Percentiles rank a stretch among this genome's conserved stretches.
phyloP scores from a whole-genome alignment of 2,888 invertebrate genomes.

The Lampropteryx suffumata region DNA sequence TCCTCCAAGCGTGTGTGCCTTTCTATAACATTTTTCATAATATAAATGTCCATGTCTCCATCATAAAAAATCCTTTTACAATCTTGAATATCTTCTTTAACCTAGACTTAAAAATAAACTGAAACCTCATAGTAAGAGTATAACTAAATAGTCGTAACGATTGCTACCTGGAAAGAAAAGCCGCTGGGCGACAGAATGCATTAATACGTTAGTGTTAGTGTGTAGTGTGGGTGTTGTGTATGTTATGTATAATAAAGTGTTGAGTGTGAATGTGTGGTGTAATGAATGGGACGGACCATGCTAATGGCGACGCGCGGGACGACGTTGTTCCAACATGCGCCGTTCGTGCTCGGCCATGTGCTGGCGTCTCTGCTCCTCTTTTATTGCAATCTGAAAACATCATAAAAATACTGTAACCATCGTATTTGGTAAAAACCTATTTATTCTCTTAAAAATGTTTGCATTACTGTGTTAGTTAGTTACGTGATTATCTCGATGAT shows the following conservation, averaged over 20 bases:
- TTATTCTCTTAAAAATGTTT: conserved; percentile 9
- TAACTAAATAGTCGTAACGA: conserved; percentile 42
- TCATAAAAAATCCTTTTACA: conserved; percentile 49
- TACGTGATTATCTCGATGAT: conserved; percentile 22
- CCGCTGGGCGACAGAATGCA: conserved; percentile 53
- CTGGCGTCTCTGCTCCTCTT: conserved; percentile 93
- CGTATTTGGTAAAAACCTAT: no score
- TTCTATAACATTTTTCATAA: conserved; percentile 82
- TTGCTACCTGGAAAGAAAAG: conserved; percentile 65
- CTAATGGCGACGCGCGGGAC: conserved; percentile 79
- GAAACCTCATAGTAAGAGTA: conserved; percentile 49
- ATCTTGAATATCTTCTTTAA: conserved; percentile 43
- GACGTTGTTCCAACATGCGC: conserved; percentile 88
- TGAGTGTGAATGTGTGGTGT: conserved; percentile 29
- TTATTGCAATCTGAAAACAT: conserved; percentile 89
- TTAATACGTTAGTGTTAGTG: conserved; percentile 39
- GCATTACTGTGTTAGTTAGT: conserved; percentile 16
- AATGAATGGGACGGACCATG: conserved; percentile 72
- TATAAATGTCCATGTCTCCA: conserved; percentile 57
- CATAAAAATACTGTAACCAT: background rate
- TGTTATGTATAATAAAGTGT: conserved; percentile 13
- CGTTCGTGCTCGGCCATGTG: conserved; percentile 94
- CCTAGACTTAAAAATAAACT: conserved; percentile 57
- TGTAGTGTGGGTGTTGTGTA: conserved; percentile 27
- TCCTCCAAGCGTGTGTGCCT: conserved; percentile 75